A percentile compares a stretch with the other conserved stretches of the same genome.
These are phyloP conservation scores for Muscicapa comitata DNA, from an alignment of 2,797 vertebrate genomes.

Conservation along the genomic window DNA sequence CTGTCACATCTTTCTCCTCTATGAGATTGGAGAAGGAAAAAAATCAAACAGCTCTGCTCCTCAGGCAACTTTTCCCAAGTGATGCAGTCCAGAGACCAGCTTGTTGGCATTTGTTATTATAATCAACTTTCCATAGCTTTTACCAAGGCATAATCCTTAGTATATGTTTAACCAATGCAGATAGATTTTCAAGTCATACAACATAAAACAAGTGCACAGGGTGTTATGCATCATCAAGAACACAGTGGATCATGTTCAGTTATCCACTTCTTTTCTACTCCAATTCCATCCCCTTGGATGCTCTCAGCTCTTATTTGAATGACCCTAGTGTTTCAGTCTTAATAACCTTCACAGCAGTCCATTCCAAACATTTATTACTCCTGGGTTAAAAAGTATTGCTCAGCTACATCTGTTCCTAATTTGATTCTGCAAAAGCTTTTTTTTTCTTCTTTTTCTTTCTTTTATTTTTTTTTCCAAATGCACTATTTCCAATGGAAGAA, in stretches of 20 bases:
- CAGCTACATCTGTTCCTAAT: constrained; percentile 66
- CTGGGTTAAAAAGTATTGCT: constrained; percentile 63
- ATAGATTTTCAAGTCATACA: constrained; percentile 54
- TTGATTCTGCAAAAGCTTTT: constrained; percentile 50
- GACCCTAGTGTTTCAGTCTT: constrained; percentile 68
- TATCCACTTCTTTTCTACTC: constrained; percentile 66
- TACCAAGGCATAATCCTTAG: constrained; percentile 37
- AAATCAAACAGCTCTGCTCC: constrained; percentile 30
- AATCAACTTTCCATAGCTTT: constrained; percentile 49
- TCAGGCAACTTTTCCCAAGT: constrained; percentile 25
- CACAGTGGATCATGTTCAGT: constrained; percentile 41
- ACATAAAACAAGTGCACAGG: constrained; percentile 43
- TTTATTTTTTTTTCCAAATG: neutral
- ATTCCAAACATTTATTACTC: constrained; percentile 71
- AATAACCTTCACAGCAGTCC: constrained; percentile 70
- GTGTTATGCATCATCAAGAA: constrained; percentile 53
- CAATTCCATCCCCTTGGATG: constrained; percentile 57
- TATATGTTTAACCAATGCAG: constrained; percentile 12
- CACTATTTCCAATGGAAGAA: constrained; percentile 15
- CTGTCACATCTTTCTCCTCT: constrained; percentile 4
- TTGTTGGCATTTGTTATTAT: constrained; percentile 42
- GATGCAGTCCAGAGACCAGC: constrained; percentile 1
- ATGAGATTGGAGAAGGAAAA: neutral
- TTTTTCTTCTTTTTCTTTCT: neutral
- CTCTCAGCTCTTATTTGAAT: constrained; percentile 63